These are phyloP conservation scores for Electrophaes corylata DNA, from an alignment of 2,888 invertebrate species.

Conservation along the genomic window DNA sequence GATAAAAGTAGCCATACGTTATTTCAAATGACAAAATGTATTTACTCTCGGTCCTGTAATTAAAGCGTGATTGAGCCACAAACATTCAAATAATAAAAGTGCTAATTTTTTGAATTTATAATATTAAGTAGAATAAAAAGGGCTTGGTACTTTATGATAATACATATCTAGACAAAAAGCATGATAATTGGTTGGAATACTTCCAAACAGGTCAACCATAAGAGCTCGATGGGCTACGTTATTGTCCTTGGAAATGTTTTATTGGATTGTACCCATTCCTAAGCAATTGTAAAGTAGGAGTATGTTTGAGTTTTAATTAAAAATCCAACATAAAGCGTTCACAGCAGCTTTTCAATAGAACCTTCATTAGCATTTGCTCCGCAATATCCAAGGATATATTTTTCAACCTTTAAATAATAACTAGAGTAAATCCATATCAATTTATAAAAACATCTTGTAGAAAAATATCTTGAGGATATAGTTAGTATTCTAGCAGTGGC, in stretches of 20 bases:
- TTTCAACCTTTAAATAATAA: background rate
- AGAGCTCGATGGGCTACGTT: background rate
- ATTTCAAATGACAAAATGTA: too few species aligned
- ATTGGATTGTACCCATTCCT: background rate
- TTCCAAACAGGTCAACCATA: background rate
- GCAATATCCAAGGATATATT: constrained; percentile 8
- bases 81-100: too few species aligned
- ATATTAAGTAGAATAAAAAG: too few species aligned
- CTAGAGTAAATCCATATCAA: too few species aligned
- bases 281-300: background rate
- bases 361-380: constrained; percentile 4
- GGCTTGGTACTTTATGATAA: background rate
- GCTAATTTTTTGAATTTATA: too few species aligned
- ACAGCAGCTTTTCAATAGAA: background rate
- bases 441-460: too few species aligned
- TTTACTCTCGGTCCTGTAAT: too few species aligned
- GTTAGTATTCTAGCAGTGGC: too few species aligned
- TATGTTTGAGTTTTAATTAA: constrained; percentile 9
- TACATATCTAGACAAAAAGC: background rate
- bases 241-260: background rate
- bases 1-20: too few species aligned
- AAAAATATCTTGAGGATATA: too few species aligned
- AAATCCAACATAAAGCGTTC: constrained; percentile 1
- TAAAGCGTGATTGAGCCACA: too few species aligned
- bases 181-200: too few species aligned